Base-by-base conservation (phyloP, 2,113 vertebrate species). In the Sapajus apella region DNA sequence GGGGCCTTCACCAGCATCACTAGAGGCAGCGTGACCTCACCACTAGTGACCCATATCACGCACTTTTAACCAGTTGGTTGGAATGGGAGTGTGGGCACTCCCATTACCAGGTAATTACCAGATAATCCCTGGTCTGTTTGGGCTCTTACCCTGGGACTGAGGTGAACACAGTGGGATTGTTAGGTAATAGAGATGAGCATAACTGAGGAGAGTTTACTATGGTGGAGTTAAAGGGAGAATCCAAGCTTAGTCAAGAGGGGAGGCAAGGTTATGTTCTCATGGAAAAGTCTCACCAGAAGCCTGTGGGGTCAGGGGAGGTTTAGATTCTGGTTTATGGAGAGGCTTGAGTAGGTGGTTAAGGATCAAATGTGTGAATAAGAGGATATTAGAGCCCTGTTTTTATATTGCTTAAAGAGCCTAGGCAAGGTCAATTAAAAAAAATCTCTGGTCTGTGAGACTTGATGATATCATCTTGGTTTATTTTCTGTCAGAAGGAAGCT, bases 401-500 rank as follows among this genome's bases (percentile, higher is more conserved):
- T 55, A 32, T 81, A 58, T 96, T 32, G 56, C 47, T 45, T 90
- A 82, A 94, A 93, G 68, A 32, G 32, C 8, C 27, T 9, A 14
- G 8, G 17, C 12, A 82, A 96, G 47, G 40, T 20, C 45, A 92
- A 55, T 45, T 72, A 91, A 85, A 87, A 90, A 90, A 90, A 72
- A 73, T 94, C 70, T 90, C 68, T 92, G 27, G 10, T 72, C 52
- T 91, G 6, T 86, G 68, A 83, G 32, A 55, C 21, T 70, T 70
- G 81, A 89, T 94, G 14, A 37, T 12, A 72, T 61, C 32, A 66
- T 94, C 66, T 40, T 43, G 12, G 45, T 75, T 96, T 25, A 55
- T 94, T 84, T 96, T 94, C 87, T 91, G 79, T 91, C 23, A 83
- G 45, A 56, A 13, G 43, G 88, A 95, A 75, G 7, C 50, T 91